phyloP scores from a whole-genome alignment of 2,888 invertebrate genomes.

The Venusia cambrica region DNA sequence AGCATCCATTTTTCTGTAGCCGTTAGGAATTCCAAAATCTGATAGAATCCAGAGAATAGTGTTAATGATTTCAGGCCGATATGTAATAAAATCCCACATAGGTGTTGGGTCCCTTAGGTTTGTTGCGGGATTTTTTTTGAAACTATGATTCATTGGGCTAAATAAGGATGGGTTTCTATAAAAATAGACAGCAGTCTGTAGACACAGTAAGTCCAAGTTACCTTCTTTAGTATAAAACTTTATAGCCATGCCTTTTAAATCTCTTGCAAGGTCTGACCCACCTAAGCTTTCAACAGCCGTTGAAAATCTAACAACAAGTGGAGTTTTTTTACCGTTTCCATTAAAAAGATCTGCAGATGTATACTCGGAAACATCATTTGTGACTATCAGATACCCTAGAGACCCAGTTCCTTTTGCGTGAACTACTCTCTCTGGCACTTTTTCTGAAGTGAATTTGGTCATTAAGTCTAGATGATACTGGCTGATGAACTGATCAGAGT shows the following conservation, averaged over 20 bases:
- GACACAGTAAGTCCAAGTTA: conserved; percentile 51
- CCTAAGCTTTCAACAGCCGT: conserved; percentile 83
- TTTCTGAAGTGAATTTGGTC: conserved; percentile 87
- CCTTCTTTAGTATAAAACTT: conserved; percentile 49
- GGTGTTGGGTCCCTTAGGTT: conserved; percentile 48
- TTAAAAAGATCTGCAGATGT: conserved; percentile 82
- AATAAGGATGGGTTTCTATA: conserved; percentile 78
- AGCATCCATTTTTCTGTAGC: conserved; percentile 93
- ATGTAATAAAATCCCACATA: conserved; percentile 75
- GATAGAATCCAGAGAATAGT: conserved; percentile 87
- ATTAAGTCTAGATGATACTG: conserved; percentile 83
- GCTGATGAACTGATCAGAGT: conserved; percentile 41
- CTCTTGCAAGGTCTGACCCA: conserved; percentile 73
- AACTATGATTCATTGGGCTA: conserved; percentile 73
- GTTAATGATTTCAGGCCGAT: conserved; percentile 85
- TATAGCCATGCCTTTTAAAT: conserved; percentile 63
- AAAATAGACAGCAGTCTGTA: conserved; percentile 80
- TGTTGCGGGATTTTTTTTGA: conserved; percentile 79
- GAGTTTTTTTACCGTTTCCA: conserved; percentile 80
- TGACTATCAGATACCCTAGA: conserved; percentile 90
- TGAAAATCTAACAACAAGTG: conserved; percentile 79
- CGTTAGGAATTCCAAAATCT: conserved; percentile 93
- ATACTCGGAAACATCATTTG: conserved; percentile 86
- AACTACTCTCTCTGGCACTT: conserved; percentile 94
- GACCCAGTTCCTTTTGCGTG: conserved; percentile 95